phyloP scores from a whole-genome alignment of 1,140 invertebrate species.

The Drosophila paulistorum region DNA sequence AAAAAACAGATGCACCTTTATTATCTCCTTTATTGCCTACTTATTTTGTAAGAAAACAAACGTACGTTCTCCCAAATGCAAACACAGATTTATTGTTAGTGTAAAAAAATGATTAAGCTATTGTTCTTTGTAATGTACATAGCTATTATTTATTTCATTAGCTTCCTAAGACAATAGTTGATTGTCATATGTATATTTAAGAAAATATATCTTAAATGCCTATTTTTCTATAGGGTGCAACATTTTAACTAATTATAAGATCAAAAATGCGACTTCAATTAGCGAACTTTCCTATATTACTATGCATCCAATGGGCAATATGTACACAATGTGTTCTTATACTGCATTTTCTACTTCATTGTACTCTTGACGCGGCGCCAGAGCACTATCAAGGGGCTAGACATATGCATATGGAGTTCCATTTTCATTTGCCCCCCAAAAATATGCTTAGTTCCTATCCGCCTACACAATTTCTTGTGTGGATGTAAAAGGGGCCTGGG shows the following conservation, averaged over 20 bases:
- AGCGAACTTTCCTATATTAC: not conserved
- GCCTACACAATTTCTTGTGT: not conserved
- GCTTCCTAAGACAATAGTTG: too few species aligned
- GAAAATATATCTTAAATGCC: too few species aligned
- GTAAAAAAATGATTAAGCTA: too few species aligned
- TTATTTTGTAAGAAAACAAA: too few species aligned
- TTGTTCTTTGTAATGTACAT: too few species aligned
- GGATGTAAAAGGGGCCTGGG: not conserved
- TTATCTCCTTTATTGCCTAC: too few species aligned
- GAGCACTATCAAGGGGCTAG: constrained; percentile 6
- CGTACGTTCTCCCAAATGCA: too few species aligned
- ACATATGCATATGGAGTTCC: constrained; percentile 4
- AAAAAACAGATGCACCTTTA: too few species aligned
- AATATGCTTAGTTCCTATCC: constrained; percentile 3
- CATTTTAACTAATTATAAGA: not conserved
- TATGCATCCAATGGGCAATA: not conserved
- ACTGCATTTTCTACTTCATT: not conserved
- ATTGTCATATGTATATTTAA: too few species aligned
- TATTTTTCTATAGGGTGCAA: too few species aligned
- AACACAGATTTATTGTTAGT: too few species aligned
- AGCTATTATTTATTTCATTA: too few species aligned
- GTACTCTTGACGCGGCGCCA: not conserved
- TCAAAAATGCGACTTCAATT: not conserved
- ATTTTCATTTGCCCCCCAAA: not conserved
- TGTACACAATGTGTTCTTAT: not conserved